These are phyloP conservation scores for Anguilla megastoma DNA, from an alignment of 2,797 vertebrate species.

Conservation along the genomic window DNA sequence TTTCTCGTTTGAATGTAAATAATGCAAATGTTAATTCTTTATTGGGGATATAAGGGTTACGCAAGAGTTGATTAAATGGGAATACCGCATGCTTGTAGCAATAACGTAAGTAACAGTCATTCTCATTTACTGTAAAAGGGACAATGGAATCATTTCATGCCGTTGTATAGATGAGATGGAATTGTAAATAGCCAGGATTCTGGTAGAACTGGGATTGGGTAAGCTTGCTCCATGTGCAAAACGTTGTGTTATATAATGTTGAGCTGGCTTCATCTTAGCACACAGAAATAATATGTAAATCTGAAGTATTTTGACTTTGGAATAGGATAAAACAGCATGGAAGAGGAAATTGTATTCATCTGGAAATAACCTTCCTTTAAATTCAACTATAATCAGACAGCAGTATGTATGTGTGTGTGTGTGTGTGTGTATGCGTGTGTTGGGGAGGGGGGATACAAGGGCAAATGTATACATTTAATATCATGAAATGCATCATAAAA, in stretches of 20 bases:
- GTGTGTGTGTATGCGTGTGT: no score
- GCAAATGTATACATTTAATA: conserved; percentile 12
- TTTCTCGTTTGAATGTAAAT: background rate
- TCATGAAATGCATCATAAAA: background rate
- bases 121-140: background rate
- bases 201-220: background rate
- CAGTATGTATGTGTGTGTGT: conserved; percentile 40
- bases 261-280: background rate
- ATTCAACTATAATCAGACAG: conserved; percentile 61
- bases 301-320: conserved; percentile 38
- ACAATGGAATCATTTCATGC: background rate
- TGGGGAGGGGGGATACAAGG: background rate
- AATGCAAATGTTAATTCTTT: background rate
- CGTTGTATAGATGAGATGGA: background rate
- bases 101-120: background rate
- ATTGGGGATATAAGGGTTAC: background rate
- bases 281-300: background rate
- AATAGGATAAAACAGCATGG: conserved; percentile 42
- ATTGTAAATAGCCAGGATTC: background rate
- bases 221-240: conserved; percentile 16
- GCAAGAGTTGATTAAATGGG: conserved; percentile 9
- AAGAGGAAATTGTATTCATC: conserved; percentile 43
- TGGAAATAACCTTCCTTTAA: conserved; percentile 44
- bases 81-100: background rate
- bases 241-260: conserved; percentile 51